Conservation (phyloP, 2,888 invertebrate genomes). For the Drosophila anceps region DNA sequence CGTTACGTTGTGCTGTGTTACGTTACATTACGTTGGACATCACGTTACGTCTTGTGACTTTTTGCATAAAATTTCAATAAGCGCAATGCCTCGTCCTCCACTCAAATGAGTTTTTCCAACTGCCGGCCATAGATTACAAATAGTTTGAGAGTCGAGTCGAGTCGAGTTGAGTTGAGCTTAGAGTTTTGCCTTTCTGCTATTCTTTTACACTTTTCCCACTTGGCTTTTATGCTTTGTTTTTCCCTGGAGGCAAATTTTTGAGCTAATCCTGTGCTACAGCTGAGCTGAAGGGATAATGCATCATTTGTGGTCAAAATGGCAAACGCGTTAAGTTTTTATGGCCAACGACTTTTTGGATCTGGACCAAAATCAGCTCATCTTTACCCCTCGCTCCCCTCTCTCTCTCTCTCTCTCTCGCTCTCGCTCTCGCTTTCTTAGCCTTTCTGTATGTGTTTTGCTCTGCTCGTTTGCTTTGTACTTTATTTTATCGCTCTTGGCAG, state of each 20-base stretch:
- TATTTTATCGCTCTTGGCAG: conserved; percentile 80
- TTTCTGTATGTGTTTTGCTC: conserved; percentile 40
- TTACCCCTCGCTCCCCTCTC: background rate
- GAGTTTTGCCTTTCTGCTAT: conserved; percentile 6
- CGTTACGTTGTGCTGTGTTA: conserved; percentile 38
- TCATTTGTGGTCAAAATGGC: conserved; percentile 82
- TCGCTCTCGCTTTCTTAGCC: background rate
- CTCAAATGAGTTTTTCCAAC: conserved; percentile 64
- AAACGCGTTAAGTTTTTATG: conserved; percentile 81
- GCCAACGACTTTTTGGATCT: conserved; percentile 78
- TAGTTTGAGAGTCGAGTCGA: conserved; percentile 40
- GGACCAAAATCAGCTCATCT: conserved; percentile 64
- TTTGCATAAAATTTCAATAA: conserved; percentile 78
- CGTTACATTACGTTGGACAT: conserved; percentile 35
- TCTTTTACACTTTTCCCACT: background rate
- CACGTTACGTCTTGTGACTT: conserved; percentile 40
- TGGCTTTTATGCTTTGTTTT: conserved; percentile 10
- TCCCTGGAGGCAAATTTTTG: conserved; percentile 68
- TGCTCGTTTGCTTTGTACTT: conserved; percentile 76
- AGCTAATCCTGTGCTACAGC: conserved; percentile 64
- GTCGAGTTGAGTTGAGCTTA: conserved; percentile 3
- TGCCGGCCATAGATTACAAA: conserved; percentile 57
- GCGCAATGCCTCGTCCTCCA: conserved; percentile 23
- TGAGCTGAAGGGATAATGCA: conserved; percentile 65
- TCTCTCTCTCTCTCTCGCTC: background rate